A percentile compares a stretch with the other conserved stretches of the same genome.
Conservation (phyloP, 2,888 invertebrate species). For the Keiferia lycopersicella region DNA sequence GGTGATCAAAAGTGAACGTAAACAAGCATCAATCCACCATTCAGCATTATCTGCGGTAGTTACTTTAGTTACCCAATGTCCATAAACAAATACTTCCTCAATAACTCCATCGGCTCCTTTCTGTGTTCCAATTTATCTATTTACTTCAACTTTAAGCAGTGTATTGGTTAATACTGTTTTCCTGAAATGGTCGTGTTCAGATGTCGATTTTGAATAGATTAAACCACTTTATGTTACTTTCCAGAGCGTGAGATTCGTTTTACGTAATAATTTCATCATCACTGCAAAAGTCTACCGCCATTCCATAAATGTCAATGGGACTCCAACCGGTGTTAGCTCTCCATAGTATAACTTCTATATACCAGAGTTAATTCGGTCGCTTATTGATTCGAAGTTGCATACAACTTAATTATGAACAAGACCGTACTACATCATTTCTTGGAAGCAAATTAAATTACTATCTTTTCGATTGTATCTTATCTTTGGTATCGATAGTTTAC, state of each 20-base stretch:
- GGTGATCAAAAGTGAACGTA: not conserved
- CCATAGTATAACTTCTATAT: too few relatives aligned
- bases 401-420: too few relatives aligned
- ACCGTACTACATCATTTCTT: too few relatives aligned
- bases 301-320: not conserved
- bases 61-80: constrained; percentile 32
- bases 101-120: constrained; percentile 47
- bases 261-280: constrained; percentile 7
- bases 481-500: too few relatives aligned
- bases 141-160: constrained; percentile 18
- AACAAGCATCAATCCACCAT: constrained; percentile 12
- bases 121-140: constrained; percentile 26
- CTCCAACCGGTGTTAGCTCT: too few relatives aligned
- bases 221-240: not conserved
- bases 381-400: too few relatives aligned
- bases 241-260: not conserved
- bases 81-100: constrained; percentile 45
- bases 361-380: too few relatives aligned
- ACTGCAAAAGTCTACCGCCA: not conserved
- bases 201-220: constrained; percentile 18
- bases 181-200: constrained; percentile 5
- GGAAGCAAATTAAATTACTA: too few relatives aligned
- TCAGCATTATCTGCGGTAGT: constrained; percentile 6
- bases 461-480: too few relatives aligned
- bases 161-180: constrained; percentile 2